These are phyloP conservation scores for Phocoena phocoena DNA, from an alignment of 2,113 vertebrate genomes.

Conservation along the genomic window DNA sequence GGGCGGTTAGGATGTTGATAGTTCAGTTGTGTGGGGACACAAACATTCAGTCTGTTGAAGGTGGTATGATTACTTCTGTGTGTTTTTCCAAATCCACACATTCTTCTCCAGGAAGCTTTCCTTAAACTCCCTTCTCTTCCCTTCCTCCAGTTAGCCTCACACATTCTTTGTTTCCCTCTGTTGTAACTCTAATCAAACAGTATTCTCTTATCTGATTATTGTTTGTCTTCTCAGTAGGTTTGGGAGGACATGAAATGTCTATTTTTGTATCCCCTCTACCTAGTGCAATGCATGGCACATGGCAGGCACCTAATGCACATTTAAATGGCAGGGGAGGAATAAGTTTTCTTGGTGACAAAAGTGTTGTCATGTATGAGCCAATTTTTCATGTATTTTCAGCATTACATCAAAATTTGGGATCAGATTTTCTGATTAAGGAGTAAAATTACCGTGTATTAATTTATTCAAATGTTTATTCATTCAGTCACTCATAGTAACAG, in stretches of 20 bases:
- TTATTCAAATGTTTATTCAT: background rate
- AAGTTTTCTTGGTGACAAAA: background rate
- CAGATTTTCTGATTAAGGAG: background rate
- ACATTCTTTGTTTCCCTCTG: background rate
- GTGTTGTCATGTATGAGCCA: background rate
- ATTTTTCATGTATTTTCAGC: background rate
- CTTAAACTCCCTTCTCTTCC: background rate
- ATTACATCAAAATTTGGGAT: background rate
- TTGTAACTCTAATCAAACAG: background rate
- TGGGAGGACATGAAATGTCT: background rate
- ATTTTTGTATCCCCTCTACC: background rate
- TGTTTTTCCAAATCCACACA: background rate
- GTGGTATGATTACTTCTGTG: background rate
- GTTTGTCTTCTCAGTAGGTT: background rate
- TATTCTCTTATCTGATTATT: background rate
- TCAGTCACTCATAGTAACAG: background rate
- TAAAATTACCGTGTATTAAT: background rate
- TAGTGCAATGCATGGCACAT: background rate
- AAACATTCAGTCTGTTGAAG: background rate
- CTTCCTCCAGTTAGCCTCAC: background rate
- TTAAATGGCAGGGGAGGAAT: background rate
- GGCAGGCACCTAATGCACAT: background rate
- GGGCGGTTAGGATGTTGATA: background rate
- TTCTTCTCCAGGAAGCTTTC: background rate
- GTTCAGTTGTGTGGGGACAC: background rate